phyloP scores from a whole-genome alignment of 2,797 vertebrate genomes.

The Oryzias dopingdopingensis region DNA sequence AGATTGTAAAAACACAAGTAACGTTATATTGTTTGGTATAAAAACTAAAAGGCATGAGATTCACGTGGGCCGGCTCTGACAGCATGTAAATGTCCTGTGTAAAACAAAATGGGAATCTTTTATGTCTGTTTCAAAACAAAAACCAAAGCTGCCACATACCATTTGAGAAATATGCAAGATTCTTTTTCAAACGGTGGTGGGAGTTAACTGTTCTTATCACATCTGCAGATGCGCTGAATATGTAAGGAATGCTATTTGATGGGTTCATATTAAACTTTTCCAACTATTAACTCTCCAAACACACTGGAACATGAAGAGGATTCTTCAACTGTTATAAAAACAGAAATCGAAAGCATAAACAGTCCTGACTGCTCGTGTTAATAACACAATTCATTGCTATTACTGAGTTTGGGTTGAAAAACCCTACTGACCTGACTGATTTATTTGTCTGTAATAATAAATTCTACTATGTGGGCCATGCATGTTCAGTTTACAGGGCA shows the following conservation, averaged over 20 bases:
- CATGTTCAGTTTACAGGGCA: not conserved
- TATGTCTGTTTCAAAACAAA: constrained; percentile 10
- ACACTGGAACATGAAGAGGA: constrained; percentile 10
- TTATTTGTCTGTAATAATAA: not conserved
- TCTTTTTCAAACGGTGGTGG: constrained; percentile 28
- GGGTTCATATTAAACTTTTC: constrained; percentile 28
- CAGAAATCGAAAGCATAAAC: constrained; percentile 10
- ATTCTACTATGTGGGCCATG: not conserved
- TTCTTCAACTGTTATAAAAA: constrained; percentile 2
- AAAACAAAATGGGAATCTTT: not conserved
- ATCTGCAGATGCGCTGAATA: constrained; percentile 44
- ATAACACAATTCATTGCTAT: constrained; percentile 1
- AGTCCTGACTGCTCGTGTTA: constrained; percentile 1
- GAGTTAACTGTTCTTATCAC: constrained; percentile 22
- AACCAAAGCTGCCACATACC: constrained; percentile 9
- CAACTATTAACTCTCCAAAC: constrained; percentile 24
- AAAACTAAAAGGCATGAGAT: constrained; percentile 2
- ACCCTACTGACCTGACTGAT: not conserved
- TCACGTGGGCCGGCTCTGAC: not conserved
- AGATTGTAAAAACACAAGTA: not conserved
- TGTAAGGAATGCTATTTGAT: constrained; percentile 39
- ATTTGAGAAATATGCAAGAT: constrained; percentile 24
- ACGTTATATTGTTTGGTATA: not conserved
- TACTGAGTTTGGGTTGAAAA: not conserved
- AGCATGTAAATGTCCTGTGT: not conserved